Evolutionary conservation across 2,888 invertebrate species (phyloP).

Genomic region (Noctua fimbriata): DNA sequence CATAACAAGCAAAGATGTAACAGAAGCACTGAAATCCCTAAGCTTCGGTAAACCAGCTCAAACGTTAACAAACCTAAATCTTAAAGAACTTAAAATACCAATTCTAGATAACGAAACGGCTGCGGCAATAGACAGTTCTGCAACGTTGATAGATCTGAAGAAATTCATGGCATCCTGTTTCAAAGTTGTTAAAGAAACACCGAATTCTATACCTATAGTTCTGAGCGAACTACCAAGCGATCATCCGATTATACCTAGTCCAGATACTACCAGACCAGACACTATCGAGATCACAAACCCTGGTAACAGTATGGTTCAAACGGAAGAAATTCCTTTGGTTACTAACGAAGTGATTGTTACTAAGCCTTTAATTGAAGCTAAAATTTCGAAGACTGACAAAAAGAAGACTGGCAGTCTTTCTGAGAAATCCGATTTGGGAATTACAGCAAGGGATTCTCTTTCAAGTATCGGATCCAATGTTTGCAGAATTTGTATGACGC

Average conservation of each 20-base stretch:
- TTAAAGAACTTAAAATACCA: constrained; percentile 79
- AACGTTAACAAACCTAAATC: constrained; percentile 70
- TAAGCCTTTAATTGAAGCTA: constrained; percentile 70
- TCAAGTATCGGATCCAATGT: constrained; percentile 91
- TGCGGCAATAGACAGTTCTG: constrained; percentile 70
- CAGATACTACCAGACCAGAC: constrained; percentile 52
- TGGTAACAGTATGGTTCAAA: constrained; percentile 71
- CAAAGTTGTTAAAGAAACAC: constrained; percentile 77
- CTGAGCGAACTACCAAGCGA: constrained; percentile 73
- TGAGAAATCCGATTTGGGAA: constrained; percentile 80
- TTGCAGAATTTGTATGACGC: constrained; percentile 92
- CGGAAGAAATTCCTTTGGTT: constrained; percentile 65
- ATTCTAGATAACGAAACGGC: constrained; percentile 68
- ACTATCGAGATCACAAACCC: constrained; percentile 71
- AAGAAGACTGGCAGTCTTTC: constrained; percentile 81
- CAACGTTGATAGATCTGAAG: constrained; percentile 81
- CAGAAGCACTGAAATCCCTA: constrained; percentile 82
- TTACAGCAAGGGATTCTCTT: constrained; percentile 83
- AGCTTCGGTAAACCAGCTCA: constrained; percentile 76
- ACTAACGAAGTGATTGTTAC: constrained; percentile 80
- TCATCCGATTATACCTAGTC: constrained; percentile 64
- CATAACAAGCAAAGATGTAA: constrained; percentile 82
- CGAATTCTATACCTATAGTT: constrained; percentile 57
- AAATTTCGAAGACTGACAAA: constrained; percentile 77
- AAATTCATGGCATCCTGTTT: constrained; percentile 86